phyloP scores from a whole-genome alignment of 2,113 vertebrate genomes.

The Columbina picui region DNA sequence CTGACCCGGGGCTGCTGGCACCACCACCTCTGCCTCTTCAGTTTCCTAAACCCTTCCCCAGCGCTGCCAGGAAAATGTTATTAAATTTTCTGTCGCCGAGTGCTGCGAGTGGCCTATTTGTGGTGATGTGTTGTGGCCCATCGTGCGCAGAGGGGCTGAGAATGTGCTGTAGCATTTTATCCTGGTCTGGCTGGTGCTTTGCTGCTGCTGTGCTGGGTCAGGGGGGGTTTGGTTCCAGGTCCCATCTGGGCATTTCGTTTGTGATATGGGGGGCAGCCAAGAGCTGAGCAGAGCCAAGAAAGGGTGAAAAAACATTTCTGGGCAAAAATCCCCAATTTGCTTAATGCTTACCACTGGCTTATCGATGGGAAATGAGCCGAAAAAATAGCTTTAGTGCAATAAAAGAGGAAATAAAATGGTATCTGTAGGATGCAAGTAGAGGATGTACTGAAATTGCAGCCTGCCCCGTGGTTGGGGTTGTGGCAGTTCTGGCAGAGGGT shows the following conservation, averaged over 20 bases:
- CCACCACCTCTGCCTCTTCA: neutral
- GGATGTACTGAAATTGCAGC: neutral
- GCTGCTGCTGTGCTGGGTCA: fast-evolving
- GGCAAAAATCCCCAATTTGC: neutral
- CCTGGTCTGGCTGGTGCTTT: neutral
- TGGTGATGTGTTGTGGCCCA: neutral
- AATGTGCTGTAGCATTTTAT: fast-evolving
- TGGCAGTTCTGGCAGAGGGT: neutral
- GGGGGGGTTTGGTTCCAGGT: neutral
- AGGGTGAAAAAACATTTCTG: neutral
- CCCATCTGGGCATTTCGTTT: neutral
- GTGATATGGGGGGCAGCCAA: neutral
- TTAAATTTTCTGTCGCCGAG: neutral
- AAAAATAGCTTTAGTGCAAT: neutral
- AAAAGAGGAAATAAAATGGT: neutral
- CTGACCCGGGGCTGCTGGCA: neutral
- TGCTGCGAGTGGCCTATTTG: neutral
- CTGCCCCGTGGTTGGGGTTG: neutral
- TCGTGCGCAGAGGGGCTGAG: neutral
- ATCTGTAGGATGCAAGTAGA: neutral
- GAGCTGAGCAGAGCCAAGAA: neutral
- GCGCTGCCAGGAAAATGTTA: neutral
- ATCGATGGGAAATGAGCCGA: neutral
- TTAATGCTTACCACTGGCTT: neutral
- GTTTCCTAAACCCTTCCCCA: neutral